Base-by-base conservation (phyloP, 2,113 vertebrate genomes). In the Miniopterus natalensis region DNA sequence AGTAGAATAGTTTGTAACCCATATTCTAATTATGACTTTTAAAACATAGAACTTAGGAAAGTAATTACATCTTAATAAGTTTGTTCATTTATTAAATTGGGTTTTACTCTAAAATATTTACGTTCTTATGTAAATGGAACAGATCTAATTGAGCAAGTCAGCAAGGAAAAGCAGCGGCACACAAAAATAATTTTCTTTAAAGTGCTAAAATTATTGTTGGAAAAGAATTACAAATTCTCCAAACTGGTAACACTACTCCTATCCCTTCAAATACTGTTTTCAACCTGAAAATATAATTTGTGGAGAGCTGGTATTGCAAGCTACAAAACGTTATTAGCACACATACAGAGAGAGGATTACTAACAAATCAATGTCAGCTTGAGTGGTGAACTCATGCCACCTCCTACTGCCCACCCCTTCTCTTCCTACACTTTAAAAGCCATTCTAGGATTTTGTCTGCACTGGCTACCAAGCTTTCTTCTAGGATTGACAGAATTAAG, bases 91-190 rank as follows among this genome's bases (percentile, higher is more conserved):
- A 96, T 84, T 92, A 93, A 92, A 93, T 93, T 95, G 40, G 85
- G 53, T 65, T 95, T 96, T 90, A 91, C 77, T 93, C 89, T 93
- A 93, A 95, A 96, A 96, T 93, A 90, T 95, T 97, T 95, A 59
- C 88, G 80, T 47, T 88, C 25, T 79, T 95, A 84, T 79, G 40
- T 83, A 97, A 97, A 96, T 57, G 17, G 74, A 95, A 90, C 66
- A 95, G 57, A 91, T 77, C 68, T 81, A 96, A 88, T 97, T 95
- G 80, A 97, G 86, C 91, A 95, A 3, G 40, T 65, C n/a, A 94
- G 77, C 59, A 84, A 84, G 94, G 94, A 65, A 77, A 42, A 57
- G 12, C 20, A 75, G 29, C 53, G 71, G 89, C 3, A 95, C 65
- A 94, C n/a, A 92, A 61, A 92, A 94, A 94, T 88, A 92, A 95